Conservation (phyloP, 2,797 vertebrate genomes). For the Poeciliopsis gracilis region DNA sequence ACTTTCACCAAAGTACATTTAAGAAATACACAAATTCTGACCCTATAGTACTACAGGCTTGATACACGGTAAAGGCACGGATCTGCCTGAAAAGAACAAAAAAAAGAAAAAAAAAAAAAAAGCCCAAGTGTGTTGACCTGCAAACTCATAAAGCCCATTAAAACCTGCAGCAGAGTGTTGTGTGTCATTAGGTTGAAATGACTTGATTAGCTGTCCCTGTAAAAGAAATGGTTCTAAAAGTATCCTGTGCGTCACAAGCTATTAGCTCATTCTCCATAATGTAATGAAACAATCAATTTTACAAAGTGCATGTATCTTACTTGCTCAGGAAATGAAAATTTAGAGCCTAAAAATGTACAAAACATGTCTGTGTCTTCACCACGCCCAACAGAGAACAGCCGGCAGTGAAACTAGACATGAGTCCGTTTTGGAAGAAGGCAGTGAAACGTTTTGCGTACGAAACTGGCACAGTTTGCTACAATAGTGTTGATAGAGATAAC, state of each 20-base stretch:
- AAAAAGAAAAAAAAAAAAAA: background rate
- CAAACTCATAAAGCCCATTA: background rate
- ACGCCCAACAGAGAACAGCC: background rate
- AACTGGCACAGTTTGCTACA: background rate
- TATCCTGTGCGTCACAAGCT: constrained; percentile 22
- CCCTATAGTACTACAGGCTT: background rate
- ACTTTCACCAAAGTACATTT: background rate
- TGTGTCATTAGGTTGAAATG: background rate
- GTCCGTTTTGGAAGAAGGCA: background rate
- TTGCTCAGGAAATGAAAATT: constrained; percentile 24
- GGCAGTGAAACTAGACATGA: background rate
- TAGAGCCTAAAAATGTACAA: background rate
- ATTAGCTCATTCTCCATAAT: constrained; percentile 39
- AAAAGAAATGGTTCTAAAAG: constrained; percentile 34
- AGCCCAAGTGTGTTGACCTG: constrained; percentile 6
- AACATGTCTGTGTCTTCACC: constrained; percentile 7
- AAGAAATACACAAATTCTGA: background rate
- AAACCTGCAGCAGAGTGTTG: background rate
- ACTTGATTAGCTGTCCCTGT: constrained; percentile 13
- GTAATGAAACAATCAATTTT: constrained; percentile 34
- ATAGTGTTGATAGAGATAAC: background rate
- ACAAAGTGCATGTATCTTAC: constrained; percentile 19
- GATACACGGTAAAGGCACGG: background rate
- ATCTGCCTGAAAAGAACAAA: background rate
- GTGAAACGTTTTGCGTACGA: background rate